These are phyloP conservation scores for Oscheius myriophilus DNA, from an alignment of 2,888 invertebrate genomes.

Conservation along the genomic window DNA sequence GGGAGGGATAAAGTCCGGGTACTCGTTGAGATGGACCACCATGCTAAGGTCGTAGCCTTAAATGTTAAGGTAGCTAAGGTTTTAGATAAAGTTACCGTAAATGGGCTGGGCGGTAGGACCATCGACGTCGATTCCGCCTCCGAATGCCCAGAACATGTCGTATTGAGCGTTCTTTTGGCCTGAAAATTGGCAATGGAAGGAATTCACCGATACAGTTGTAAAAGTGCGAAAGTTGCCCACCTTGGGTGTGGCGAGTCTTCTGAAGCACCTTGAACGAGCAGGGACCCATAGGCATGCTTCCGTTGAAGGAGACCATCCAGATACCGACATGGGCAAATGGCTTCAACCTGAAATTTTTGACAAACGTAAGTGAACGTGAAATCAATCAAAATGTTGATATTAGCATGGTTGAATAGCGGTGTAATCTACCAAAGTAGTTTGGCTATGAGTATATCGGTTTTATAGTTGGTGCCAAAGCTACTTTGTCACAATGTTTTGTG, in stretches of 20 bases:
- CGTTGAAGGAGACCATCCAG: conserved; percentile 48
- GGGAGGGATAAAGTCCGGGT: conserved; percentile 37
- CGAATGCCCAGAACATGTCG: conserved; percentile 48
- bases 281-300: conserved; percentile 25
- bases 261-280: conserved; percentile 55
- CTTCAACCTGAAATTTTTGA: background rate
- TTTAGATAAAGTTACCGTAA: conserved; percentile 7
- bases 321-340: conserved; percentile 41
- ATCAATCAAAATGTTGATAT: no score
- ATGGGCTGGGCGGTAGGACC: conserved; percentile 39
- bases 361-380: no score
- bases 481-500: no score
- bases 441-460: no score
- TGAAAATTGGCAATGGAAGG: no score
- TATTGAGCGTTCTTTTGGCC: conserved; percentile 32
- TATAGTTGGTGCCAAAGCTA: no score
- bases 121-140: conserved; percentile 33
- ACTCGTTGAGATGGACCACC: conserved; percentile 36
- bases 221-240: no score
- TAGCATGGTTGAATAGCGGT: no score
- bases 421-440: no score
- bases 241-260: conserved; percentile 41
- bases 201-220: no score
- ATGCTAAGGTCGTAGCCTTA: conserved; percentile 7
- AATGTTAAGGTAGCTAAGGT: conserved; percentile 33